Evolutionary conservation across 1,140 invertebrate species (phyloP), one percentile per base, ranked within the genome.

Genomic region (Telenomus remus): DNA sequence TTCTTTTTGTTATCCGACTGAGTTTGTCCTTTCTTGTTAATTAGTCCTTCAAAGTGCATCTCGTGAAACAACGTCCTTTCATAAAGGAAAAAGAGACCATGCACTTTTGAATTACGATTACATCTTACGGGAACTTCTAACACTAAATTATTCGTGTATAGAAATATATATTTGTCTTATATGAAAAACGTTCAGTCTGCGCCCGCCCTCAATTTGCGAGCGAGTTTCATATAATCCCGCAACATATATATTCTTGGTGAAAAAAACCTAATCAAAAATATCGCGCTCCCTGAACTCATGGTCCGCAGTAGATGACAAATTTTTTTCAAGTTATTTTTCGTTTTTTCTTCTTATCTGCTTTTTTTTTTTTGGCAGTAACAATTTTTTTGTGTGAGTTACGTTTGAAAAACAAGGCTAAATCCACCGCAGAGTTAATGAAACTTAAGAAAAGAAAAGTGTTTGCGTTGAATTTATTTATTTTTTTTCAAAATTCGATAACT

Each of bases 91-190:
- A 44, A 44, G 11, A 44, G 43, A 7, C 50, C 68, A 71, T 60
- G 56, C 68, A 68, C 75, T 27, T 6, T 27, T 27, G 19, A 27
- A 1, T 27, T 27, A 27, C 6, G 19, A 27, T 27, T 16, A 34
- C 76, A 82, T 80, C 71, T 80, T 85, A 84, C 64, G 80, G 81
- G 81, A 84, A 74, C 50, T 80, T 39, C 80, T 85, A 85, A 83
- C 15, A 56, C 84, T 87, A 87, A 84, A 84, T 85, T 71, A 80
- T 27, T 27, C 19, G 19, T 85, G 79, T 84, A 82, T 84, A 82
- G 83, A 86, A 86, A 88, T 88, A 87, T 87, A 87, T 87, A 88
- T 87, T 86, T 87, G 80, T 86, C 84, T 82, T 87, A 86, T 88
- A 87, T 88, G 86, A 87, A 88, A 88, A 86, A 85, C 86, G 81